Percentiles rank a stretch among this genome's conserved stretches.
phyloP scores from a whole-genome alignment of 2,113 vertebrate genomes.

The Datnioides undecimradiatus region DNA sequence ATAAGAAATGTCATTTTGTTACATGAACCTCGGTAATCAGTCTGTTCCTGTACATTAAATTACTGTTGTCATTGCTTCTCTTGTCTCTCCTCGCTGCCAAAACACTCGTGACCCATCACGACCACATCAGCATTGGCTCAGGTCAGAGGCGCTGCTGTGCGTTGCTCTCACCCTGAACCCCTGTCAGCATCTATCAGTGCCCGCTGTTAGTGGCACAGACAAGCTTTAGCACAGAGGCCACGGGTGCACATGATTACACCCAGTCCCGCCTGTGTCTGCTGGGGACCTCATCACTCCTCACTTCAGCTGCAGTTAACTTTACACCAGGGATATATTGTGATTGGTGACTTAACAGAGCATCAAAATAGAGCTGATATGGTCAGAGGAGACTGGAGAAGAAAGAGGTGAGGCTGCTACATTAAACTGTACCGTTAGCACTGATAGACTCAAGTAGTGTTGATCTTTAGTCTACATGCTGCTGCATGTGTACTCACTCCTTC shows the following conservation, averaged over 20 bases:
- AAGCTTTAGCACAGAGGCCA: slow-evolving; percentile 38
- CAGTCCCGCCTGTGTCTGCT: slow-evolving; percentile 10
- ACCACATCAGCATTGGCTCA: slow-evolving; percentile 2
- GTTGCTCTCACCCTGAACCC: slow-evolving; percentile 56
- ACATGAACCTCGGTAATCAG: background rate
- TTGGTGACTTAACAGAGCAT: slow-evolving; percentile 23
- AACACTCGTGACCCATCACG: slow-evolving; percentile 45
- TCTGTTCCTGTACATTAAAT: slow-evolving; percentile 12
- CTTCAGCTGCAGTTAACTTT: slow-evolving; percentile 42
- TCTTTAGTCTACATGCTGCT: background rate
- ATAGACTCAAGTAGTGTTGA: background rate
- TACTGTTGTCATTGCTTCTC: slow-evolving; percentile 14
- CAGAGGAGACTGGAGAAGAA: slow-evolving; percentile 3
- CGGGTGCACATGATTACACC: slow-evolving; percentile 47
- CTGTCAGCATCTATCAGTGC: slow-evolving; percentile 67
- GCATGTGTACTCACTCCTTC: background rate
- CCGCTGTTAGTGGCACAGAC: slow-evolving; percentile 33
- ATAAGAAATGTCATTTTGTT: background rate
- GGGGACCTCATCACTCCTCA: slow-evolving; percentile 47
- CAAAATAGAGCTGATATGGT: slow-evolving; percentile 14
- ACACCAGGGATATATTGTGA: slow-evolving; percentile 41
- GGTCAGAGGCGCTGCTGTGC: slow-evolving; percentile 60
- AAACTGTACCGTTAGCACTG: background rate
- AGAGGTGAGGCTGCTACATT: background rate
- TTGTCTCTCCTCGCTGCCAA: slow-evolving; percentile 5